Percentiles rank a stretch among this genome's conserved stretches.
phyloP scores from a whole-genome alignment of 2,888 invertebrate species.

The Diaperis boleti region DNA sequence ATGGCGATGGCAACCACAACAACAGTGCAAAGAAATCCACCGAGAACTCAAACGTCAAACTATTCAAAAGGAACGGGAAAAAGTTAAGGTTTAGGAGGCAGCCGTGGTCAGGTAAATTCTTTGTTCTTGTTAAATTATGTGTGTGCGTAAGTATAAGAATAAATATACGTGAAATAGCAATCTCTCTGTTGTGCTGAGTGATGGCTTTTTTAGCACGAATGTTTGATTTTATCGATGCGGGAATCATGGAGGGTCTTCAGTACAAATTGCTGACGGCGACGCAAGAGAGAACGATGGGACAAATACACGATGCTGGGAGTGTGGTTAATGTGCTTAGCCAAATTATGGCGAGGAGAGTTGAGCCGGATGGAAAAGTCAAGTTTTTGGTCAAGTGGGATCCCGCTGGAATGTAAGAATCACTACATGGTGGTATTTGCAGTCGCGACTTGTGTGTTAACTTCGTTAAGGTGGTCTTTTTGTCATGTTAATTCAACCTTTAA shows the following conservation, averaged over 20 bases:
- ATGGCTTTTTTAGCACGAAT: slow-evolving; percentile 79
- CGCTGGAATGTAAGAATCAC: slow-evolving; percentile 88
- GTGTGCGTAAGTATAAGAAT: slow-evolving; percentile 44
- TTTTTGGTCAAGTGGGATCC: slow-evolving; percentile 85
- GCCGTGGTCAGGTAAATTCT: slow-evolving; percentile 85
- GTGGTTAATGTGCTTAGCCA: slow-evolving; percentile 79
- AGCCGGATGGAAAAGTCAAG: slow-evolving; percentile 75
- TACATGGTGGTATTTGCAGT: too few species aligned
- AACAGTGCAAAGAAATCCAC: slow-evolving; percentile 76
- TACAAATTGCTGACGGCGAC: slow-evolving; percentile 78
- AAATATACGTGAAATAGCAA: slow-evolving; percentile 9
- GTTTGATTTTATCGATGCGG: slow-evolving; percentile 94
- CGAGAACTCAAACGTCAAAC: slow-evolving; percentile 81
- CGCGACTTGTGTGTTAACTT: too few species aligned
- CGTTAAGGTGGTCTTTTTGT: too few species aligned
- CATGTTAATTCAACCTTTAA: too few species aligned
- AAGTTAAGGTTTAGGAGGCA: slow-evolving; percentile 88
- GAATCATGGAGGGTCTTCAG: slow-evolving; percentile 92
- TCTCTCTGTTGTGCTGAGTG: slow-evolving; percentile 5
- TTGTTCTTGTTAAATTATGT: background rate
- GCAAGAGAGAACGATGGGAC: slow-evolving; percentile 72
- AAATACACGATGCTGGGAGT: slow-evolving; percentile 73
- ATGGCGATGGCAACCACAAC: slow-evolving; percentile 73
- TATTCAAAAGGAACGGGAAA: slow-evolving; percentile 88
- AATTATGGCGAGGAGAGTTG: slow-evolving; percentile 76